Evolutionary conservation across 2,113 vertebrate species (phyloP), one percentile per base, ranked within the genome.

Genomic region (Rynchops niger): DNA sequence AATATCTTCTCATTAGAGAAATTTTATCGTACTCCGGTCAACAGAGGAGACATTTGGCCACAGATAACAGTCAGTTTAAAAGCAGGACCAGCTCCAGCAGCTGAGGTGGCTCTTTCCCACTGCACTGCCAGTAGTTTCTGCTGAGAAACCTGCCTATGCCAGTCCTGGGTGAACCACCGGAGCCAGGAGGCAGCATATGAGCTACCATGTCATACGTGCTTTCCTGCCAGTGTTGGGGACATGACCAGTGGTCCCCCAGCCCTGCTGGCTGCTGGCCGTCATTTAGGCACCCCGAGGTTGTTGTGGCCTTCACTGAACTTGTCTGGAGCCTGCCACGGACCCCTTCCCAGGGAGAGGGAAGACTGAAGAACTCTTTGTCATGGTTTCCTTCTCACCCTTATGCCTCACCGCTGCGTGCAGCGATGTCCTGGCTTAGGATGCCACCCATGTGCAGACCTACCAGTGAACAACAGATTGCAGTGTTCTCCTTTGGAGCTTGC

Each of bases 1-100:
- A 86, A 92, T 94, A 80, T 58, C 53, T 82, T 95, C 49, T 94
- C 78, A 79, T 96, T 95, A 94, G 65, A 80, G 73, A 85, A 94
- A 87, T 95, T 73, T 86, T 82, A 77, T 85, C 5, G 0, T 77
- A 45, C 74, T 95, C 29, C 0, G 1, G 52, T 94, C 91, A 95
- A 56, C 70, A 77, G 63, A 66, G 50, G 81, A 92, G 70, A 66
- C 21, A 50, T 87, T 87, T 94, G 74, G 66, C n/a, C 58, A n/a
- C 40, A 80, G 78, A 49, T 66, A 79, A 63, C 26, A n/a, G 29
- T 47, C 4, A 0, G n/a, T 80, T 92, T 80, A 86, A 78, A 91
- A 77, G 38, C 1, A 7, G 26, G 36, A 67, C 50, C 65, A 63
- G 59, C n/a, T 92, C 71, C 72, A 81, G 59, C 11, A 4, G 32